phyloP scores from a whole-genome alignment of 2,113 vertebrate genomes.

The Anas platyrhynchos region DNA sequence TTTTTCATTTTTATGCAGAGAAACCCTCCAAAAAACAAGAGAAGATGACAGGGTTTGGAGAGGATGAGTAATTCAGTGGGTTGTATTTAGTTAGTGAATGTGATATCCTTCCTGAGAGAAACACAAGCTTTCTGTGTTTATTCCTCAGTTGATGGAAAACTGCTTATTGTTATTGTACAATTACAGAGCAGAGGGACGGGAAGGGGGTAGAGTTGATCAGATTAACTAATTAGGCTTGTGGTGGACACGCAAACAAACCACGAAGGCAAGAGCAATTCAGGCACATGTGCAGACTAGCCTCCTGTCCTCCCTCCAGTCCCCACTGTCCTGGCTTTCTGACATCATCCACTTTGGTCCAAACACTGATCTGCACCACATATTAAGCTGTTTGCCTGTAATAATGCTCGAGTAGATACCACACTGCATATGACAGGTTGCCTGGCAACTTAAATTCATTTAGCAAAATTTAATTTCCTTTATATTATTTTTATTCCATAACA shows the following conservation, averaged over 20 bases:
- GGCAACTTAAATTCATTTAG: conserved; percentile 39
- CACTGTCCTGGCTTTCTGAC: neutral
- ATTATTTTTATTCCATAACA: conserved; percentile 1
- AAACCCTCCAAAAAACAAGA: neutral
- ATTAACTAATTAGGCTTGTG: neutral
- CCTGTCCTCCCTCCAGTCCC: neutral
- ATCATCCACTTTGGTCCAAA: neutral
- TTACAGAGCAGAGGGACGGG: neutral
- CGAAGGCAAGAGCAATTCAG: neutral
- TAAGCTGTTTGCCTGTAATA: neutral
- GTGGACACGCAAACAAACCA: neutral
- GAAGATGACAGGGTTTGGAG: neutral
- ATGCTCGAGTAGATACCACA: neutral
- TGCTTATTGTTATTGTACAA: neutral
- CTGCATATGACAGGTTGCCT: neutral
- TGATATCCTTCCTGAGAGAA: neutral
- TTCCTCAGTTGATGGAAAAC: neutral
- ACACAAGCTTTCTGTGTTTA: conserved; percentile 1
- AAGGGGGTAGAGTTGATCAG: neutral
- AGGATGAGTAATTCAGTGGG: conserved; percentile 42
- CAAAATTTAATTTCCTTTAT: conserved; percentile 41
- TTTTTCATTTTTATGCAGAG: neutral
- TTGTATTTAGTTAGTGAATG: conserved; percentile 20
- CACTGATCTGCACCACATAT: neutral
- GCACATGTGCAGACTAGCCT: accelerated